phyloP scores from a whole-genome alignment of 2,113 vertebrate species.

The Onychostoma macrolepis region DNA sequence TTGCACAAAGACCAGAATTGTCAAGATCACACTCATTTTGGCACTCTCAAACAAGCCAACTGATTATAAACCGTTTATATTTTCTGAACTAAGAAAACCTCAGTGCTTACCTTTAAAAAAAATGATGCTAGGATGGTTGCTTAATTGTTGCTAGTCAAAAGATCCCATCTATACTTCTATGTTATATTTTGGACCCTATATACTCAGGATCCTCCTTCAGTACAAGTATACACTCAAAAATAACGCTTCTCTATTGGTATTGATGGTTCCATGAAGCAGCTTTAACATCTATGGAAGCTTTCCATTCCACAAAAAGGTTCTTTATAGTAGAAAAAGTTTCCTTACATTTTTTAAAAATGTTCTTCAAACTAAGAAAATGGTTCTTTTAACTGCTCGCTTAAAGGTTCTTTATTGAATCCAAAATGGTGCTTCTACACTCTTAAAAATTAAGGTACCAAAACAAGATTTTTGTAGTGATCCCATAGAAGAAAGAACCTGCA shows the following conservation, averaged over 20 bases:
- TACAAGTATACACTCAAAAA: background rate
- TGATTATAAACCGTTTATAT: background rate
- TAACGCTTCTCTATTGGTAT: background rate
- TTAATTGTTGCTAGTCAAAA: background rate
- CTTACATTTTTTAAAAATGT: background rate
- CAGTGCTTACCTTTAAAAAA: background rate
- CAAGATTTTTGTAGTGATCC: no score
- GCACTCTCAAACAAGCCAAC: slow-evolving; percentile 11
- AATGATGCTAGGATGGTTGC: background rate
- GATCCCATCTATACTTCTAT: no score
- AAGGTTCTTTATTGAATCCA: background rate
- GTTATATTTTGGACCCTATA: background rate
- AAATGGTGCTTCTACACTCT: background rate
- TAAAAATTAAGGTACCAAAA: no score
- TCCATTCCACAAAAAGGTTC: background rate
- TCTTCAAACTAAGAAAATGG: background rate
- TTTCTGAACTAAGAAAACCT: slow-evolving; percentile 2
- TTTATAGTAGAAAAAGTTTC: background rate
- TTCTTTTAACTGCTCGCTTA: background rate
- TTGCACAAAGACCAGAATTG: slow-evolving; percentile 52
- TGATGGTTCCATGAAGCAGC: background rate
- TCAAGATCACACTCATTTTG: slow-evolving; percentile 27
- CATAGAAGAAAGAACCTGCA: no score
- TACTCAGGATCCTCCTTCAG: background rate
- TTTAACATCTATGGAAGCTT: background rate